Conservation (phyloP, 2,113 vertebrate genomes). For the Paramormyrops kingsleyae region DNA sequence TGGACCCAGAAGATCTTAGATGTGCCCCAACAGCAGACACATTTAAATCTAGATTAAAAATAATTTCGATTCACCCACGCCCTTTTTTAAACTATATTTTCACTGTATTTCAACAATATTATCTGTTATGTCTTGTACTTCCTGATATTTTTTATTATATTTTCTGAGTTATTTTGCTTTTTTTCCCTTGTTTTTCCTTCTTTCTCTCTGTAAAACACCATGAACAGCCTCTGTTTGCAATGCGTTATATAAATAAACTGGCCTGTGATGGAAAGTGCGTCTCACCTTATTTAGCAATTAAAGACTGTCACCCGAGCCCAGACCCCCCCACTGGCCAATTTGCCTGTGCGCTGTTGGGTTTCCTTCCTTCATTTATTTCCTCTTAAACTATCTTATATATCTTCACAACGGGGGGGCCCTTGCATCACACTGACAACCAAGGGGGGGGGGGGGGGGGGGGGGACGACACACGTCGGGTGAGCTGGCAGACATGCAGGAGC, state of each 20-base stretch:
- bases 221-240: background rate
- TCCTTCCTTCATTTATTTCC: background rate
- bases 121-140: background rate
- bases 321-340: background rate
- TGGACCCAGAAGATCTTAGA: background rate
- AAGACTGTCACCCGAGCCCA: background rate
- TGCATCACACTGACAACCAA: background rate
- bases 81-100: background rate
- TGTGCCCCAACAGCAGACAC: background rate
- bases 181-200: background rate
- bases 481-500: background rate
- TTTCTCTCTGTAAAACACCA: background rate
- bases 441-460: background rate
- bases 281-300: slow-evolving; percentile 1
- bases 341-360: background rate
- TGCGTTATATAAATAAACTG: background rate
- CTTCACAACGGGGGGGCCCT: background rate
- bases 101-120: background rate
- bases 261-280: background rate
- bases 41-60: background rate
- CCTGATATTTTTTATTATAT: background rate
- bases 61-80: background rate
- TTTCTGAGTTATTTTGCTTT: background rate
- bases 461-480: background rate
- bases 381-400: background rate